These are phyloP conservation scores for Leptosomus discolor DNA, from an alignment of 2,113 vertebrate species.

Conservation along the genomic window DNA sequence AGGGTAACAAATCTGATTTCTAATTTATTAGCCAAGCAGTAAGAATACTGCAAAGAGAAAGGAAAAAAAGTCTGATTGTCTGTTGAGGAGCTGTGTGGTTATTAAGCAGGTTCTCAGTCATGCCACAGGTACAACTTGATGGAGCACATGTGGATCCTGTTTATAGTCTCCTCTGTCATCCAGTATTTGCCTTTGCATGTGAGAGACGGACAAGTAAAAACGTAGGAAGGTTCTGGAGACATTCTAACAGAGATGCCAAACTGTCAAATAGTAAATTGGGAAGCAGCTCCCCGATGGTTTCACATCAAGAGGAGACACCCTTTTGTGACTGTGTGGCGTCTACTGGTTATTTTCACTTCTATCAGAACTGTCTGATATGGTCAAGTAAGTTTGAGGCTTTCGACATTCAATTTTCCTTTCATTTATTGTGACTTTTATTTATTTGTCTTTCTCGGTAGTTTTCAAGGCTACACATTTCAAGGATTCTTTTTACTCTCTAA, in stretches of 20 bases:
- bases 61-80: not conserved
- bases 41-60: not conserved
- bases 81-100: not conserved
- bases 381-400: constrained; percentile 57
- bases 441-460: constrained; percentile 5
- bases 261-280: constrained; percentile 48
- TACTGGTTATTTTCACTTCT: constrained; percentile 35
- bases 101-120: not conserved
- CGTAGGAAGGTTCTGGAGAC: not conserved
- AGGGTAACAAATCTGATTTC: not conserved
- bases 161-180: constrained; percentile 56
- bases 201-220: constrained; percentile 35
- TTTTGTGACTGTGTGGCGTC: not conserved
- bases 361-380: constrained; percentile 45
- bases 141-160: constrained; percentile 28
- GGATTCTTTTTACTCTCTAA: not conserved
- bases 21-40: not conserved
- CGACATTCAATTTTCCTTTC: constrained; percentile 18
- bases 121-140: not conserved
- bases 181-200: constrained; percentile 30
- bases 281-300: constrained; percentile 35
- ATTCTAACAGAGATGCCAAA: constrained; percentile 60
- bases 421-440: constrained; percentile 50
- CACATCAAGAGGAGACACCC: constrained; percentile 41
- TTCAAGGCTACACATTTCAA: constrained; percentile 1